A percentile compares a stretch with the other conserved stretches of the same genome.
Evolutionary conservation across 2,113 vertebrate genomes (phyloP).

Genomic region (Anoura caudifer): DNA sequence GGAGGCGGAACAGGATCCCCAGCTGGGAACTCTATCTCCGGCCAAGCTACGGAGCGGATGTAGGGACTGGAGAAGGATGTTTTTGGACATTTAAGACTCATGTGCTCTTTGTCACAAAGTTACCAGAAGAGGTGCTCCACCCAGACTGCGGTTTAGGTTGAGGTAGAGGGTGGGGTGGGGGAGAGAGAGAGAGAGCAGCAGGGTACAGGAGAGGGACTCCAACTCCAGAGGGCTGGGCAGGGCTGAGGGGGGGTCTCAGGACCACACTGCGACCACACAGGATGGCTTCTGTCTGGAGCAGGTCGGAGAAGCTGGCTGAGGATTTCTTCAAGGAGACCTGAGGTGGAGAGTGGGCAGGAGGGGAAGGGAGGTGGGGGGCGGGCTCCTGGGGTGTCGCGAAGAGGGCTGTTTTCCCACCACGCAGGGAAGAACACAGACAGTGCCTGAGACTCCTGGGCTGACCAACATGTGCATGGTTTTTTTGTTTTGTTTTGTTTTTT

Average conservation of each 20-base stretch:
- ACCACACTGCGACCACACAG: background rate
- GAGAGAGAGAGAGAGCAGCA: background rate
- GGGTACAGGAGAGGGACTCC: background rate
- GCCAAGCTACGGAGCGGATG: background rate
- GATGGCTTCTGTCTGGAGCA: background rate
- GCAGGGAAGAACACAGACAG: background rate
- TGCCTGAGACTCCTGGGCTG: no score
- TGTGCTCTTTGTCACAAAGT: background rate
- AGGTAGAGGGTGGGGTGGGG: no score
- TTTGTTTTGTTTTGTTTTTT: no score
- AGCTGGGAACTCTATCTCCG: background rate
- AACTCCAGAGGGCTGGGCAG: background rate
- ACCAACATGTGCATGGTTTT: no score
- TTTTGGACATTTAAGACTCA: background rate
- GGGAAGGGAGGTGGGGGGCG: background rate
- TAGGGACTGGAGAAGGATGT: background rate
- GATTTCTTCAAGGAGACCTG: background rate
- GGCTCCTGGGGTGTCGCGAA: background rate
- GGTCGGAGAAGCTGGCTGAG: background rate
- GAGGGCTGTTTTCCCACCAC: background rate
- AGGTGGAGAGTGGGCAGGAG: background rate
- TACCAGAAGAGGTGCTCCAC: background rate
- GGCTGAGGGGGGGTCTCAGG: background rate
- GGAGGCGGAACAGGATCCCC: background rate
- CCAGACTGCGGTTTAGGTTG: background rate